phyloP scores from a whole-genome alignment of 2,797 vertebrate species.

The Gobionotothen gibberifrons region DNA sequence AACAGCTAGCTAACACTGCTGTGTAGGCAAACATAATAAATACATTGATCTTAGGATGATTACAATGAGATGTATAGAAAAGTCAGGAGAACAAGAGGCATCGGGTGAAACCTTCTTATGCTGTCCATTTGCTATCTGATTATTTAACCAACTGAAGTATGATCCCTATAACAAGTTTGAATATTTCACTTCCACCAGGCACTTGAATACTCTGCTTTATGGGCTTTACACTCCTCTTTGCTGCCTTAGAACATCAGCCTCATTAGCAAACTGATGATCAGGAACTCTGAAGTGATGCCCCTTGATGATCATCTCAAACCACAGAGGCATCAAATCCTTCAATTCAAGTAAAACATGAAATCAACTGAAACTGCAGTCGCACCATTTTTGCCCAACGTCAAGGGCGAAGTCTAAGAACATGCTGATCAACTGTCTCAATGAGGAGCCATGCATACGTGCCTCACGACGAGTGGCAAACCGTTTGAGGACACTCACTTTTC shows the following conservation, averaged over 20 bases:
- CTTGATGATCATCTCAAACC: conserved; percentile 44
- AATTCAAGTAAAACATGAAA: conserved; percentile 67
- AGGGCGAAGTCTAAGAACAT: conserved; percentile 33
- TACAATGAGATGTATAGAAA: conserved; percentile 70
- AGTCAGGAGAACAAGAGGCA: conserved; percentile 70
- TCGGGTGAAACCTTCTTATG: conserved; percentile 62
- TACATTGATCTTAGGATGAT: conserved; percentile 48
- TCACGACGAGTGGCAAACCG: conserved; percentile 33
- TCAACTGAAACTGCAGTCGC: conserved; percentile 50
- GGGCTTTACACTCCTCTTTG: conserved; percentile 58
- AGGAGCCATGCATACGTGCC: conserved; percentile 59
- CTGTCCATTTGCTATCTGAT: conserved; percentile 44
- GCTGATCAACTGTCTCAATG: conserved; percentile 43
- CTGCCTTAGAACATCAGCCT: conserved; percentile 50
- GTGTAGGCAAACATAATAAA: conserved; percentile 56
- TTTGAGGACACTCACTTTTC: conserved; percentile 34
- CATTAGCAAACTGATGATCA: conserved; percentile 49
- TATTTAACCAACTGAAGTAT: conserved; percentile 33
- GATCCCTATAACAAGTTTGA: conserved; percentile 34
- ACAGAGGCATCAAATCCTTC: conserved; percentile 64
- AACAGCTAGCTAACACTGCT: conserved; percentile 50
- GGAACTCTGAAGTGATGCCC: conserved; percentile 44
- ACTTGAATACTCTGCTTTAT: conserved; percentile 81
- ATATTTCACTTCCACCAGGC: conserved; percentile 79
- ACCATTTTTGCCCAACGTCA: conserved; percentile 36